Evolutionary conservation across 2,888 invertebrate genomes (phyloP).

Genomic region (Parapristionchus giblindavisi): DNA sequence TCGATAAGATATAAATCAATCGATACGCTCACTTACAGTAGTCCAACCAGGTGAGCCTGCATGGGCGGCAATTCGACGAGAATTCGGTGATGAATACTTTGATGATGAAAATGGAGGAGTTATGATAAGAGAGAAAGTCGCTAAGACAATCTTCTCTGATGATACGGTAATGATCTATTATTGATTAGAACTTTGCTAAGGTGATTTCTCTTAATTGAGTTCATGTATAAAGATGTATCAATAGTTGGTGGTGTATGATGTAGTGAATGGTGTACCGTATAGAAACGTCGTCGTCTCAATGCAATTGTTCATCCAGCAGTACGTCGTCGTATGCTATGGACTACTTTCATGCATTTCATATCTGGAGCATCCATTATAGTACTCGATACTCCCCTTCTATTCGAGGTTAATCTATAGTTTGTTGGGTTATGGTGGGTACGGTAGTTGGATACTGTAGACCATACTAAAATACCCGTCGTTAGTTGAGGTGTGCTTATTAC

Average conservation of each 20-base stretch:
- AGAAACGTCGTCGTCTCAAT: conserved; percentile 61
- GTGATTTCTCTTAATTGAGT: too few species aligned
- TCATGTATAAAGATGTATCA: too few species aligned
- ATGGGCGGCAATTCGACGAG: conserved; percentile 54
- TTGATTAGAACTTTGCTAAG: not conserved
- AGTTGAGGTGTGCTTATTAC: not conserved
- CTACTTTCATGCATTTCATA: conserved; percentile 51
- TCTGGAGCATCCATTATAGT: conserved; percentile 50
- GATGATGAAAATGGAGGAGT: conserved; percentile 62
- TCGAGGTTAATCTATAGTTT: conserved; percentile 46
- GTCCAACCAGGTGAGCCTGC: conserved; percentile 63
- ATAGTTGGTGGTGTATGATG: too few species aligned
- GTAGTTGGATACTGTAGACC: not conserved
- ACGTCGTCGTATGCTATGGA: conserved; percentile 57
- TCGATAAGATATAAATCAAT: not conserved
- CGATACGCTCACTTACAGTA: conserved; percentile 49
- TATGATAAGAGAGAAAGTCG: conserved; percentile 59
- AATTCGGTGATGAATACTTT: conserved; percentile 63
- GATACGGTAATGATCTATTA: not conserved
- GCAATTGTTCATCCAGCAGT: conserved; percentile 63
- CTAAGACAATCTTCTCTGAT: conserved; percentile 54
- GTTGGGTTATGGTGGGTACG: not conserved
- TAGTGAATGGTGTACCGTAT: conserved; percentile 16
- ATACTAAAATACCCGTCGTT: not conserved
- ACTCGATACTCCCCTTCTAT: conserved; percentile 64